Evolutionary conservation across 1,140 invertebrate species (phyloP), one percentile per base, ranked within the genome.

Genomic region (Araneus ventricosus): DNA sequence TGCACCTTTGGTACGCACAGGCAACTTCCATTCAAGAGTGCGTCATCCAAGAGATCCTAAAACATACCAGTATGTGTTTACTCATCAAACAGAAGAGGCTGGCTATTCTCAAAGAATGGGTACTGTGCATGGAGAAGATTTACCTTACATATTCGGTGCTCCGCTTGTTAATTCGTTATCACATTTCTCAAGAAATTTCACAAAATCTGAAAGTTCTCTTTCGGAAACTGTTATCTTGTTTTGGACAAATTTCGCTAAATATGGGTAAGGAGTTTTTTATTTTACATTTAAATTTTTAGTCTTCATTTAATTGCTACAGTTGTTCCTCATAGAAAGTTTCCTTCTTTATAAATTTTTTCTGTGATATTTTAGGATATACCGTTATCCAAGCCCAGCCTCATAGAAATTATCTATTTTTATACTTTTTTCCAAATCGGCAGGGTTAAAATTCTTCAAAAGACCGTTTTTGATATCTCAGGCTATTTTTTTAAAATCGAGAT

Each of bases 221-320:
- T 97, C 98, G 1, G 98, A 99, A 95, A 97, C 97, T 90, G 97
- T 99, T 84, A 99, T 99, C 96, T 97, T 97, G 59, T 99, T 99
- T 95, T 97, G 99, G 96, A 97, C 98, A n/a, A 99, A 99, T 96
- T 99, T 99, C 95, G 98, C 98, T 22, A 98, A 98, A 95, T 98
- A 97, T 24, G 99, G 99, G 99, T 99, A 96, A 95, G 79, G 5
- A 96, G 96, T 34, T 86, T 61, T n/a, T 34, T 0, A 27, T 34
- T 61, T 27, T 63, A 61, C 24, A 45, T 5, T 34, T 4, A 37
- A 79, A 0, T 8, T 79, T 79, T 79, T 84, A n/a, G 27, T 39
- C 10, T 24, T 34, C 17, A 0, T 80, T 39, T 0, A 30, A 7
- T 67, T 67, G 27, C 24, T 22, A 8, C 24, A 30, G 17, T 14